These are phyloP conservation scores for Temnothorax ravouxi DNA, from an alignment of 2,888 invertebrate species.

Conservation along the genomic window DNA sequence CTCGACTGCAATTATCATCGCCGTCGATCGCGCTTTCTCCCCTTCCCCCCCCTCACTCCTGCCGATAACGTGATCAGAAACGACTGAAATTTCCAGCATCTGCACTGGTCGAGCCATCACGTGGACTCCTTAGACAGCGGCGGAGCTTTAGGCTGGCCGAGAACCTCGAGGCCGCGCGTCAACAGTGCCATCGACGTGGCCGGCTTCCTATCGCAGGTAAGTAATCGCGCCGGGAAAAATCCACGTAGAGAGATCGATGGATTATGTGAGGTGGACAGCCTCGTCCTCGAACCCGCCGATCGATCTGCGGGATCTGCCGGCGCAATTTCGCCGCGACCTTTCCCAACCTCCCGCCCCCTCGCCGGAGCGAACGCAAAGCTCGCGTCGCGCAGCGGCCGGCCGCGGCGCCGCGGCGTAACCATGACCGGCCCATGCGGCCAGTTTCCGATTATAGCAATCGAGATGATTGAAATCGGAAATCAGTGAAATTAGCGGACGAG, in stretches of 20 bases:
- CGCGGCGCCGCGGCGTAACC: not conserved
- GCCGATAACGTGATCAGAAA: constrained; percentile 46
- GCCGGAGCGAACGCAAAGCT: constrained; percentile 10
- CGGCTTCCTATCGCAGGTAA: constrained; percentile 90
- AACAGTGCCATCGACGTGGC: constrained; percentile 94
- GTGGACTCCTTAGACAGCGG: constrained; percentile 85
- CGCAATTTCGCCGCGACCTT: constrained; percentile 55
- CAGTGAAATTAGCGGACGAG: not conserved
- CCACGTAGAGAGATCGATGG: constrained; percentile 45
- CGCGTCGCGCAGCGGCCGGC: not conserved
- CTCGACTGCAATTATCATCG: constrained; percentile 44
- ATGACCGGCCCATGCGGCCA: not conserved
- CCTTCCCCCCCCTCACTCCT: not conserved
- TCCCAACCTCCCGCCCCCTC: too few relatives aligned
- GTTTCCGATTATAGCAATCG: constrained; percentile 32
- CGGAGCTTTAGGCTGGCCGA: constrained; percentile 88
- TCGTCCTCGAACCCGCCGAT: constrained; percentile 70
- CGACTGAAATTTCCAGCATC: constrained; percentile 88
- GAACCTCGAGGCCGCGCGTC: constrained; percentile 91
- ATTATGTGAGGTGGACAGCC: constrained; percentile 55
- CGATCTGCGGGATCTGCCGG: constrained; percentile 49
- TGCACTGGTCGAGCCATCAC: constrained; percentile 89
- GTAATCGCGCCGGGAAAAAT: constrained; percentile 66
- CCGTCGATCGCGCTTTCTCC: constrained; percentile 15
- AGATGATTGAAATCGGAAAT: constrained; percentile 39